Percentiles rank a stretch among this genome's conserved stretches.
phyloP scores from a whole-genome alignment of 2,888 invertebrate genomes.

The Xanthostigma xanthostigma region DNA sequence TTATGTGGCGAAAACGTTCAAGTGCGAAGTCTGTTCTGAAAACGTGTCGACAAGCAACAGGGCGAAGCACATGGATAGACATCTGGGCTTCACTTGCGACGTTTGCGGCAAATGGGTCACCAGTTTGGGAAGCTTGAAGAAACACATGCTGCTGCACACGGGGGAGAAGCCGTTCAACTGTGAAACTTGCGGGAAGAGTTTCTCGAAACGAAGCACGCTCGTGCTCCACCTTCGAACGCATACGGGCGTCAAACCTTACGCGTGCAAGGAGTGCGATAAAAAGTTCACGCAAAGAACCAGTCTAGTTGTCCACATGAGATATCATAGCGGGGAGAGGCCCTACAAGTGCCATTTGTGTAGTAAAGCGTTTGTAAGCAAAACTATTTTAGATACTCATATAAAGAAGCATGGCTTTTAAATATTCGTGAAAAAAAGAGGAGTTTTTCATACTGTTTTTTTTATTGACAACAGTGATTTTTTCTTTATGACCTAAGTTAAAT shows the following conservation, averaged over 20 bases:
- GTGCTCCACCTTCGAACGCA: no score
- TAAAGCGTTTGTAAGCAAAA: conserved; percentile 6
- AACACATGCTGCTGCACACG: conserved; percentile 20
- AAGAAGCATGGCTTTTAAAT: neutral
- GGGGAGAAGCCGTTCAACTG: conserved; percentile 17
- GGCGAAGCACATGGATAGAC: no score
- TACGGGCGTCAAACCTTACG: no score
- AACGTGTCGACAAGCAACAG: no score
- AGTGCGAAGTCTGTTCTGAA: neutral
- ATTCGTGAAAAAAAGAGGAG: no score
- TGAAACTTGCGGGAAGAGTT: conserved; percentile 15
- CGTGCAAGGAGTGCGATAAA: conserved; percentile 1
- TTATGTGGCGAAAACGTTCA: neutral
- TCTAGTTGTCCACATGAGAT: conserved; percentile 12
- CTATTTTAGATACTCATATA: conserved; percentile 6
- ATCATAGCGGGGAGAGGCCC: conserved; percentile 20
- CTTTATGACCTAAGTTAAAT: no score
- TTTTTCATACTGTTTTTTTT: no score
- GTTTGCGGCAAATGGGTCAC: no score
- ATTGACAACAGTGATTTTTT: no score
- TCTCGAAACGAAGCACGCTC: no score
- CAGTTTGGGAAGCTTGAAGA: conserved; percentile 16
- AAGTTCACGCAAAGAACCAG: conserved; percentile 12
- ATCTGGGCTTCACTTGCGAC: no score
- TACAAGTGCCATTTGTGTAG: conserved; percentile 12